Base-by-base conservation (phyloP, 1,140 invertebrate species). In the Heterodera schachtii region DNA sequence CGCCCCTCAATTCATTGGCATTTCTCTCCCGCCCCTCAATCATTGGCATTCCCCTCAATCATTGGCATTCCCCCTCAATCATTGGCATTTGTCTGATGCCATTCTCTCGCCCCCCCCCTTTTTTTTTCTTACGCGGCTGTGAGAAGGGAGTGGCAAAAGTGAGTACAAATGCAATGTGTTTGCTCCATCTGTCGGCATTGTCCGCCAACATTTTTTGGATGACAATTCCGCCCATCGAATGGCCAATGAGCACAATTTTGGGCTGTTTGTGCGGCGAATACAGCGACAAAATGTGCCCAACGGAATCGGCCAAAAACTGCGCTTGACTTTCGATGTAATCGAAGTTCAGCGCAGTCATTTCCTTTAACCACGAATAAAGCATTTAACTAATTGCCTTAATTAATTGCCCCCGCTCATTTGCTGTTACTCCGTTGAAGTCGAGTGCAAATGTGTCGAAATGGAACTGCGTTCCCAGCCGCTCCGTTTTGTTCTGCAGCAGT, bases 201-300 rank as follows among this genome's bases (percentile, higher is more conserved):
- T 74, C 41, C 46, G 70, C 57, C 44, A 66, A 70, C 47, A 73
- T 73, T 75, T 60, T 81, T 74, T 52, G 75, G 73, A 76, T 82
- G n/a, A 88, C 86, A 70, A 87, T 79, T 31, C 86, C 86, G 46
- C 86, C 86, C 81, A 87, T 83, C 8, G 86, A 87, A 76, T 87
- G 86, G 4, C 86, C 86, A 46, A 86, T 57, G 31, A 87, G 66
- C 47, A 86, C 76, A 31, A 87, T 87, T 43, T 77, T 78, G 16
- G 71, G 81, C 6, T 9, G 66, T 16, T 16, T 60, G 57, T 60
- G 57, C 19, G 57, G 57, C 8, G 43, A n/a, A 69, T 86, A 86
- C 21, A 86, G 57, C n/a, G 41, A 47, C 49, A 67, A 79, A 57
- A 86, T 79, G 47, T 66, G 75, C 31, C 81, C 70, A 21, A 87